Evolutionary conservation across 2,888 invertebrate species (phyloP).

Genomic region (Callyntrura guangdongensis): DNA sequence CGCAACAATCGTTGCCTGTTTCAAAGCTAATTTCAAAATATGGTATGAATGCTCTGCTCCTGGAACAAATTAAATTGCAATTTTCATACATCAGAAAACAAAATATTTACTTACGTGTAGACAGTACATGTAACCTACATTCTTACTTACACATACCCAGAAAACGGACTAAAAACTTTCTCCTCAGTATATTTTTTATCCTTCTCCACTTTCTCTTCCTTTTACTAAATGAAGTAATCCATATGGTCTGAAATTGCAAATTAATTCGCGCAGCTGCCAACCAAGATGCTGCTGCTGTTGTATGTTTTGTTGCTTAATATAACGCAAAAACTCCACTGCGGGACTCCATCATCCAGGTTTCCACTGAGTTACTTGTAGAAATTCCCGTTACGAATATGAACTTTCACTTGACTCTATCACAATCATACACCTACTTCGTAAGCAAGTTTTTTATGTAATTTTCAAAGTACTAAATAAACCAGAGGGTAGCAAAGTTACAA

Average conservation of each 20-base stretch:
- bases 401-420: not conserved
- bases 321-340: not conserved
- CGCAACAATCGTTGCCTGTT: too few relatives aligned
- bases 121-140: too few relatives aligned
- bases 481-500: not conserved
- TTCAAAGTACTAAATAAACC: not conserved
- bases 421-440: not conserved
- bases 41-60: constrained; percentile 10
- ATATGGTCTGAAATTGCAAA: constrained; percentile 60
- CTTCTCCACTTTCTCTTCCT: not conserved
- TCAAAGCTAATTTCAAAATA: constrained; percentile 30
- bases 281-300: not conserved
- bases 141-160: too few relatives aligned
- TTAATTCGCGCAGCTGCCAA: constrained; percentile 59
- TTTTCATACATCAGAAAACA: constrained; percentile 33
- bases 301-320: constrained; percentile 10
- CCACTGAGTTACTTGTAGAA: not conserved
- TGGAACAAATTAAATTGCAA: constrained; percentile 65
- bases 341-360: not conserved
- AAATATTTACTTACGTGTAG: too few relatives aligned
- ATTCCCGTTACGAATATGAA: not conserved
- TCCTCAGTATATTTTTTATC: too few relatives aligned
- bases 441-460: not conserved
- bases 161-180: too few relatives aligned
- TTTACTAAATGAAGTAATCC: constrained; percentile 51